A percentile compares a stretch with the other conserved stretches of the same genome.
Conservation (phyloP, 2,888 invertebrate species). For the Nymphalis polychloros region DNA sequence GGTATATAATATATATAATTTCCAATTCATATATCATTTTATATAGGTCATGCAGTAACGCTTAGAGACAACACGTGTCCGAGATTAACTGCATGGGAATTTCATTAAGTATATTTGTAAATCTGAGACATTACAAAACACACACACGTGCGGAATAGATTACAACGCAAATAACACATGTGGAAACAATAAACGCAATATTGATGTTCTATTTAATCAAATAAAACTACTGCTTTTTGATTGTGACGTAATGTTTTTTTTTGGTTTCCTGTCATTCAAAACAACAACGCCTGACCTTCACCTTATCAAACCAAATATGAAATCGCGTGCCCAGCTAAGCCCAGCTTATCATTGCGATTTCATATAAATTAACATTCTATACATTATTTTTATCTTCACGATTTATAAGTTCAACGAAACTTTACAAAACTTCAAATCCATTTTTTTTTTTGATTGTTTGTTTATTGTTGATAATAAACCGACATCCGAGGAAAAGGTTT, state of each 20-base stretch:
- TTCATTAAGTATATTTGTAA: conserved; percentile 57
- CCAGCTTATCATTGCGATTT: conserved; percentile 13
- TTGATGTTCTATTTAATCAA: neutral
- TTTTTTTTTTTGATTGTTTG: too few relatives aligned
- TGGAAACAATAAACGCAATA: neutral
- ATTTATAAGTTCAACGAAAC: neutral
- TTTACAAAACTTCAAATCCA: neutral
- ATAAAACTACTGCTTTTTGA: too few relatives aligned
- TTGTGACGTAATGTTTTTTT: neutral
- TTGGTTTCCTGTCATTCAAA: conserved; percentile 26
- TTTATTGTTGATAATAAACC: too few relatives aligned
- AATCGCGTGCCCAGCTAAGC: conserved; percentile 50
- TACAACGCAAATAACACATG: neutral
- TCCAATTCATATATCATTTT: neutral
- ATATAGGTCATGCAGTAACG: conserved; percentile 11
- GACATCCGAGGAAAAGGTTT: too few relatives aligned
- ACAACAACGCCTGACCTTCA: conserved; percentile 59
- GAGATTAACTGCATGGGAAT: neutral
- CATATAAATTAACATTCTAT: neutral
- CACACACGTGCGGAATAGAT: conserved; percentile 30
- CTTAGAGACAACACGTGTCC: neutral
- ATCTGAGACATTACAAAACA: conserved; percentile 44
- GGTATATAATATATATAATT: too few relatives aligned
- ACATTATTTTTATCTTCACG: neutral
- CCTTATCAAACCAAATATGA: conserved; percentile 64